Evolutionary conservation across 2,113 vertebrate genomes (phyloP).

Genomic region (Onychorhynchus coronatus): DNA sequence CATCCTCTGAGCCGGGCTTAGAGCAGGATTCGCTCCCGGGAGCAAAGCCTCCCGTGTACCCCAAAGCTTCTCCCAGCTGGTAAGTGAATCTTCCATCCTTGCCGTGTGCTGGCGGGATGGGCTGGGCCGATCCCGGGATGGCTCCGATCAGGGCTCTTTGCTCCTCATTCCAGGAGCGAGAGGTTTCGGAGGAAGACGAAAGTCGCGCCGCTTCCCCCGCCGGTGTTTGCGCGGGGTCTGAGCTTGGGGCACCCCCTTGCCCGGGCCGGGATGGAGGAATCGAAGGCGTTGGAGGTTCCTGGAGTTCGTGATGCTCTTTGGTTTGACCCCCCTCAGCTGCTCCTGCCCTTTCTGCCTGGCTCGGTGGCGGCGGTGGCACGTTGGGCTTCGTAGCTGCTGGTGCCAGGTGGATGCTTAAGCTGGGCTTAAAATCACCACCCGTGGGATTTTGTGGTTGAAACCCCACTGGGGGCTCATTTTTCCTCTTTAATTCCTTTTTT

Average conservation of each 20-base stretch:
- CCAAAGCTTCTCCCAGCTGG: neutral
- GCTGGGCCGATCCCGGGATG: neutral
- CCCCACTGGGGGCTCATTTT: neutral
- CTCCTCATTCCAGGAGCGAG: neutral
- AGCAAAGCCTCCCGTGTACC: accelerated
- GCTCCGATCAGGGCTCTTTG: neutral
- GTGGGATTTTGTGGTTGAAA: neutral
- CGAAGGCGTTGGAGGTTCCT: neutral
- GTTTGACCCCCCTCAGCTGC: neutral
- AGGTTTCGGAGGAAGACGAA: neutral
- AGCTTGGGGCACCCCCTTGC: neutral
- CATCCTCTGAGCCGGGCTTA: neutral
- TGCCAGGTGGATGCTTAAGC: neutral
- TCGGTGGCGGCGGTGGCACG: neutral
- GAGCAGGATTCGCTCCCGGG: neutral
- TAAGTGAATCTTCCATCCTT: neutral
- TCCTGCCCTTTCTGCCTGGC: neutral
- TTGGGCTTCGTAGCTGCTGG: neutral
- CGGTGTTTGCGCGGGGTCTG: accelerated
- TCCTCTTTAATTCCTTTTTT: neutral
- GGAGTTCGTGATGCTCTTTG: neutral
- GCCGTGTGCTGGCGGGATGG: neutral
- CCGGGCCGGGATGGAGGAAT: neutral
- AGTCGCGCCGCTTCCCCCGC: accelerated
- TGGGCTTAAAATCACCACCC: neutral